phyloP scores from a whole-genome alignment of 2,888 invertebrate genomes.

The Erebia ligea region DNA sequence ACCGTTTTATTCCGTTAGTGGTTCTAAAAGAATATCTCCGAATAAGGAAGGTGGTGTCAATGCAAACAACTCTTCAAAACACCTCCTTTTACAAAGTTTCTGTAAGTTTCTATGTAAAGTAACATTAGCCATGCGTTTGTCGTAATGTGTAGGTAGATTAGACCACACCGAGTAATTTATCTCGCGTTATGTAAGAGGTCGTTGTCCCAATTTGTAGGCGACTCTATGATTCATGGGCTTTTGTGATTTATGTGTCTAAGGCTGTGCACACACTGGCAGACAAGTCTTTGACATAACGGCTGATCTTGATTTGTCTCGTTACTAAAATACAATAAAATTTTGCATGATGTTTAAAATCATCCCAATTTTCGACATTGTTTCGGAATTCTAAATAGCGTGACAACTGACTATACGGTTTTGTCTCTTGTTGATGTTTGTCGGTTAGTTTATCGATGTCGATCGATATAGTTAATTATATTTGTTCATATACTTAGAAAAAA shows the following conservation, averaged over 20 bases:
- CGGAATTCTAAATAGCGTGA: too few relatives aligned
- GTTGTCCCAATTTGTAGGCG: constrained; percentile 37
- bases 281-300: too few relatives aligned
- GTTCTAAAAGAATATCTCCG: background rate
- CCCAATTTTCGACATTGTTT: too few relatives aligned
- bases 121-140: constrained; percentile 27
- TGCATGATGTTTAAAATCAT: too few relatives aligned
- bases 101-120: constrained; percentile 3
- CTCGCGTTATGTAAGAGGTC: constrained; percentile 38
- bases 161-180: constrained; percentile 30
- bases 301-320: too few relatives aligned
- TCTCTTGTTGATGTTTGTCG: too few relatives aligned
- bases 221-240: constrained; percentile 46
- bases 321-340: too few relatives aligned
- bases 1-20: too few relatives aligned
- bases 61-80: background rate
- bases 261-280: background rate
- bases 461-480: too few relatives aligned
- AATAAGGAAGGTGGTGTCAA: background rate
- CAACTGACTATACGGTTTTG: too few relatives aligned
- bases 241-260: constrained; percentile 25
- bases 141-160: constrained; percentile 17
- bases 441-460: too few relatives aligned
- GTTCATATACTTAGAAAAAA: too few relatives aligned
- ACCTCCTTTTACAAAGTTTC: background rate